Evolutionary conservation across 2,888 invertebrate species (phyloP), one percentile per base, ranked within the genome.

Genomic region (Alsophila aescularia): DNA sequence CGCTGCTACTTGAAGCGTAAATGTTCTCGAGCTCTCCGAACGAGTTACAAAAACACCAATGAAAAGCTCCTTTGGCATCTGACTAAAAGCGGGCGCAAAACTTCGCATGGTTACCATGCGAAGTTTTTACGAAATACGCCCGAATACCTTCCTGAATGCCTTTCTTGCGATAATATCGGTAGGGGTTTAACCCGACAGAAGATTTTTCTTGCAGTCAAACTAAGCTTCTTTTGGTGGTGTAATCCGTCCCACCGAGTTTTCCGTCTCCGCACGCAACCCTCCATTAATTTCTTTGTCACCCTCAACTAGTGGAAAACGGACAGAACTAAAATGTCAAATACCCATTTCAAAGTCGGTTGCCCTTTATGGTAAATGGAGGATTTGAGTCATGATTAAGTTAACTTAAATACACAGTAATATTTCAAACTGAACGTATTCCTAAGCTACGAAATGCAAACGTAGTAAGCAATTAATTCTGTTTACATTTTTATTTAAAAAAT

Each of bases 331-430:
- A 60, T 62, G 53, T 54, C 58, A 62, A 60, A 62, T 52, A 62
- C 62, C 64, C 62, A 62, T 60, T 62, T 62, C 60, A 64, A 62
- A 50, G 56, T 62, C 60, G 16, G 41, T 35, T 52, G 47, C 52
- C 62, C 58, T 53, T 58, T 48, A 44, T 44, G 45, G 54, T 49
- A 59, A 59, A 59, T 59, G 51, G 62, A 58, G 53, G 45, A 49
- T 54, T 56, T 51, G 55, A 53, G 44, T 54, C 60, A 60, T 62
- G 57, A 62, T 62, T 62, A 55, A 58, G 58, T 62, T 55, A 58
- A 43, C 52, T 40, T 42, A 59, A 57, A 48, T 57, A 57, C 48
- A 57, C 44, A 52, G 36, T 52, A 49, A 57, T 56, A 52, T 52
- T 62, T 57, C 51, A 41, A 48, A 42, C 47, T 18, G 47, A 41